Percentiles rank a stretch among this genome's conserved stretches.
These are phyloP conservation scores for Heteromurus nitidus DNA, from an alignment of 2,888 invertebrate genomes.

Conservation along the genomic window DNA sequence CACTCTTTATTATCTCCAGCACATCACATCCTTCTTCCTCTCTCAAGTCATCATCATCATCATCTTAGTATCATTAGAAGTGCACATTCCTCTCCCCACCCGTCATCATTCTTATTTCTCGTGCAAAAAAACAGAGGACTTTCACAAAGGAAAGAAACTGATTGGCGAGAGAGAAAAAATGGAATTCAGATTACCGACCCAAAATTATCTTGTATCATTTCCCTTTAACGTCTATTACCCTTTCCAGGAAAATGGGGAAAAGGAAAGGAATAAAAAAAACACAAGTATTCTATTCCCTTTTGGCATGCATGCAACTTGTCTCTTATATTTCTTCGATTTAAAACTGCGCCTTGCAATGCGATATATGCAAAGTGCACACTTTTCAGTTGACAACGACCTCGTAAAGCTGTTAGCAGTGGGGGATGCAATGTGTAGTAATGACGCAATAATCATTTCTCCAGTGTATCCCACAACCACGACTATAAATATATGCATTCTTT, in stretches of 20 bases:
- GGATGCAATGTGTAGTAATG: neutral
- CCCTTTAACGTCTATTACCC: neutral
- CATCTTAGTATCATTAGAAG: neutral
- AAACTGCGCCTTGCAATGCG: no score
- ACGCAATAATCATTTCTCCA: constrained; percentile 1
- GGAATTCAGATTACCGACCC: neutral
- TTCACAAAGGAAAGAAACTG: neutral
- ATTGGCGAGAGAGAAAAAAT: neutral
- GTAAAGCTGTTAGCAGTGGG: constrained; percentile 13
- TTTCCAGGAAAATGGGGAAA: neutral
- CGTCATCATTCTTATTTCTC: neutral
- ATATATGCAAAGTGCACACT: neutral
- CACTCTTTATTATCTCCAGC: constrained; percentile 35
- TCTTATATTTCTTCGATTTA: no score
- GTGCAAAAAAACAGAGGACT: neutral
- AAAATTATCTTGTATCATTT: neutral
- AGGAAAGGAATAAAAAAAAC: neutral
- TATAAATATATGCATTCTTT: no score
- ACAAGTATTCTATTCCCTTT: neutral
- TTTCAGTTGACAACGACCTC: constrained; percentile 23
- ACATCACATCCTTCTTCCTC: constrained; percentile 28
- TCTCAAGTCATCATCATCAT: neutral
- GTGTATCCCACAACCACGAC: no score
- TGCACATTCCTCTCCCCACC: neutral
- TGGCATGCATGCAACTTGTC: neutral